Conservation (phyloP, 2,113 vertebrate species). For the Tragelaphus imberbis region DNA sequence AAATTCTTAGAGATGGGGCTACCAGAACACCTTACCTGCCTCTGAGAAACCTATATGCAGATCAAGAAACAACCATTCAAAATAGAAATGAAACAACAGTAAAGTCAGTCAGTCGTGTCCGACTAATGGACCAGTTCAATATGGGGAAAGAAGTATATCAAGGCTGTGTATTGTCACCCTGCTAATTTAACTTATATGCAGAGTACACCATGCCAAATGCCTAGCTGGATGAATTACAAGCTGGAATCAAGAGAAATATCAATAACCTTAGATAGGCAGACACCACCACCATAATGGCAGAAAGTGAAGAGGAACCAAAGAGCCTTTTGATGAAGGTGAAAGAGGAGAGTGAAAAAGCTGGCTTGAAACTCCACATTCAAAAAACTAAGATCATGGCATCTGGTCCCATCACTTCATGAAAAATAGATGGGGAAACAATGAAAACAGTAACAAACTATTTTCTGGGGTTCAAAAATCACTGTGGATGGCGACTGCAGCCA, state of each 20-base stretch:
- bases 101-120: no score
- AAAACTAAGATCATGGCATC: neutral
- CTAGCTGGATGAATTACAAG: neutral
- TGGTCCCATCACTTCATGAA: neutral
- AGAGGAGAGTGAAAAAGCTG: neutral
- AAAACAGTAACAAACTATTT: neutral
- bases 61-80: neutral
- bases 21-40: neutral
- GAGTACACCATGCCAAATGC: neutral
- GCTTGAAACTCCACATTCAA: neutral
- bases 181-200: neutral
- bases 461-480: neutral
- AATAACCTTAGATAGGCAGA: neutral
- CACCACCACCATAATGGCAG: neutral
- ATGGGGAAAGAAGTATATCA: neutral
- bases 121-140: neutral
- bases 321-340: neutral
- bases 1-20: neutral
- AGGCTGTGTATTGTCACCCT: neutral
- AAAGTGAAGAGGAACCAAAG: neutral
- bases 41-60: neutral
- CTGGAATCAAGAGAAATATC: neutral
- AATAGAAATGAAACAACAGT: neutral
- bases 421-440: neutral
- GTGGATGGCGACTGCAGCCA: neutral